phyloP scores from a whole-genome alignment of 2,113 vertebrate genomes.

The Corythornis cristatus region DNA sequence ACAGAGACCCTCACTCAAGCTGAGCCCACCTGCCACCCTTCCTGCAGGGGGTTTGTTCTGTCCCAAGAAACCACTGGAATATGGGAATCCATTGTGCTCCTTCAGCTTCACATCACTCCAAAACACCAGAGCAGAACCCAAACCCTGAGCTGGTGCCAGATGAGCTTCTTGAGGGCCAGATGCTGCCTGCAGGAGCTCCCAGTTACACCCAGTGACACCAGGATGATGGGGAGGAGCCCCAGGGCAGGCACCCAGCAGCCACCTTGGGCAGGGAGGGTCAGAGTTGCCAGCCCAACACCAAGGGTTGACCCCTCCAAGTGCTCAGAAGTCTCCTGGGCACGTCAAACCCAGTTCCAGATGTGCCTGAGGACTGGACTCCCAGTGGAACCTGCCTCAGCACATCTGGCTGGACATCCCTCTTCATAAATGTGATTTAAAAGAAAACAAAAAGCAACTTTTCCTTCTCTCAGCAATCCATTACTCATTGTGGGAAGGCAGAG shows the following conservation, averaged over 20 bases:
- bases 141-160: neutral
- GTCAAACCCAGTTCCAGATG: neutral
- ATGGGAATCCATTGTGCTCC: too few relatives aligned
- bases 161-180: neutral
- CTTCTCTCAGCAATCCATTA: neutral
- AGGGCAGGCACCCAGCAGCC: neutral
- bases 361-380: neutral
- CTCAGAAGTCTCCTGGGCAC: neutral
- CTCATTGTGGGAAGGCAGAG: neutral
- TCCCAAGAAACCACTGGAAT: too few relatives aligned
- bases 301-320: neutral
- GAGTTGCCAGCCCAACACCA: accelerated
- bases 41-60: neutral
- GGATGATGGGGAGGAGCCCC: neutral
- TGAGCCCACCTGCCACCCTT: neutral
- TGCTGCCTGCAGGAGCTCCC: neutral
- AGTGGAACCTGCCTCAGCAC: neutral
- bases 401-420: neutral
- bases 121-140: neutral
- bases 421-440: neutral
- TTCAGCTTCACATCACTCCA: neutral
- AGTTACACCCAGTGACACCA: accelerated
- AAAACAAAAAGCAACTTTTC: neutral
- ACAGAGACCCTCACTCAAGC: neutral
- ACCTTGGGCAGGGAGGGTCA: accelerated